A percentile compares a stretch with the other conserved stretches of the same genome.
These are phyloP conservation scores for Lasaia peninsularis DNA, from an alignment of 1,140 invertebrate species.

Conservation along the genomic window DNA sequence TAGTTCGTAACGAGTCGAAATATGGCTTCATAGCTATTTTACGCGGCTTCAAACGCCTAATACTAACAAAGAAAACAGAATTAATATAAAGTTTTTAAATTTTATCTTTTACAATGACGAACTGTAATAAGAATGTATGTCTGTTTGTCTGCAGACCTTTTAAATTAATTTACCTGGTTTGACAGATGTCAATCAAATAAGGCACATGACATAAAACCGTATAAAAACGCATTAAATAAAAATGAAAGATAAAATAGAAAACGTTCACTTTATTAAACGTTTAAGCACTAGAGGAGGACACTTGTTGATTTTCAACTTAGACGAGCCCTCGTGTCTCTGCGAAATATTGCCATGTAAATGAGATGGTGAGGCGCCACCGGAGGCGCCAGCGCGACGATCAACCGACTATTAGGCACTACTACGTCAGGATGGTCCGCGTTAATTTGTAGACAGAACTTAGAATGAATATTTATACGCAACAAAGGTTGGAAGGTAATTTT, in stretches of 20 bases:
- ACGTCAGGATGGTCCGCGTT: conserved; percentile 26
- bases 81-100: too few species aligned
- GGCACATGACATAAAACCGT: too few species aligned
- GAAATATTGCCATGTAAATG: conserved; percentile 46
- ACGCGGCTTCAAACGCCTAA: too few species aligned
- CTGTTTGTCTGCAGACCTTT: too few species aligned
- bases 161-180: too few species aligned
- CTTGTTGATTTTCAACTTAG: conserved; percentile 29
- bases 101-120: too few species aligned
- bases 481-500: neutral
- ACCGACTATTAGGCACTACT: conserved; percentile 29
- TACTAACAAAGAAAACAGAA: too few species aligned
- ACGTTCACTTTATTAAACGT: neutral
- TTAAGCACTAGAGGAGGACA: conserved; percentile 11
- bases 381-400: conserved; percentile 34
- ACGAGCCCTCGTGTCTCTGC: conserved; percentile 22
- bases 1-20: too few species aligned
- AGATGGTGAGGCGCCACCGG: conserved; percentile 32
- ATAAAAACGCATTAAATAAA: neutral
- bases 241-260: neutral
- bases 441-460: conserved; percentile 20
- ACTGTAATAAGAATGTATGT: too few species aligned
- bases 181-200: neutral
- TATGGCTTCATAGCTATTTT: too few species aligned
- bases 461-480: conserved; percentile 14